A percentile compares a stretch with the other conserved stretches of the same genome.
Conservation (phyloP, 2,797 vertebrate genomes). For the Arvicola amphibius region DNA sequence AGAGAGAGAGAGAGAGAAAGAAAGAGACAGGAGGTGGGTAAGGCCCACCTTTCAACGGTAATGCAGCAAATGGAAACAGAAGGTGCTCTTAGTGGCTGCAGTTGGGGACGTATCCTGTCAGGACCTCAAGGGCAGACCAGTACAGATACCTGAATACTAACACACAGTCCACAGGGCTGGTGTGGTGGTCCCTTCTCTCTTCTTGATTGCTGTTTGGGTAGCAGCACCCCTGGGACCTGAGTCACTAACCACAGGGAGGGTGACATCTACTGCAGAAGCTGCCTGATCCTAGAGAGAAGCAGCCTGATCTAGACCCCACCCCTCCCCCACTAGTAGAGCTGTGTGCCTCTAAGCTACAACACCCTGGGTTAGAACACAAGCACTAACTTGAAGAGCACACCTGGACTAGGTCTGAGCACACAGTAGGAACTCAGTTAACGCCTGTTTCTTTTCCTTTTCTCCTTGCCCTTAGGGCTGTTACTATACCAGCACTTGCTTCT, state of each 20-base stretch:
- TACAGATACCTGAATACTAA: no score
- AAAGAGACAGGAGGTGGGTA: no score
- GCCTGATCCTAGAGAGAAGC: background rate
- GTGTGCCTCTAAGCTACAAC: background rate
- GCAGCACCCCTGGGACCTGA: background rate
- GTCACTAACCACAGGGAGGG: background rate
- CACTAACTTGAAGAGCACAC: background rate
- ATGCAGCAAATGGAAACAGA: no score
- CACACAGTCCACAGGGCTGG: background rate
- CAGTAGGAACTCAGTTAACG: background rate
- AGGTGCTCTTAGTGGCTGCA: no score
- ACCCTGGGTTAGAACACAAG: background rate
- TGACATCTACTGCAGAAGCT: background rate
- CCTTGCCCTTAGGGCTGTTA: background rate
- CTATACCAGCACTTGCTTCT: background rate
- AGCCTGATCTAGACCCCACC: background rate
- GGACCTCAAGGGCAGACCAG: no score
- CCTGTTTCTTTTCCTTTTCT: background rate
- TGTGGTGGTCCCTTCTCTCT: background rate
- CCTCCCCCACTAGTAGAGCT: background rate
- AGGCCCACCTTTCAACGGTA: no score
- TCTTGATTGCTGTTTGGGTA: background rate
- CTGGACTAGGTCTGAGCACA: background rate
- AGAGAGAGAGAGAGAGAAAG: no score
- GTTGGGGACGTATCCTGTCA: no score